Percentiles rank a stretch among this genome's conserved stretches.
These are phyloP conservation scores for Koerneria pararmatus DNA, from an alignment of 2,888 invertebrate genomes.

Conservation along the genomic window DNA sequence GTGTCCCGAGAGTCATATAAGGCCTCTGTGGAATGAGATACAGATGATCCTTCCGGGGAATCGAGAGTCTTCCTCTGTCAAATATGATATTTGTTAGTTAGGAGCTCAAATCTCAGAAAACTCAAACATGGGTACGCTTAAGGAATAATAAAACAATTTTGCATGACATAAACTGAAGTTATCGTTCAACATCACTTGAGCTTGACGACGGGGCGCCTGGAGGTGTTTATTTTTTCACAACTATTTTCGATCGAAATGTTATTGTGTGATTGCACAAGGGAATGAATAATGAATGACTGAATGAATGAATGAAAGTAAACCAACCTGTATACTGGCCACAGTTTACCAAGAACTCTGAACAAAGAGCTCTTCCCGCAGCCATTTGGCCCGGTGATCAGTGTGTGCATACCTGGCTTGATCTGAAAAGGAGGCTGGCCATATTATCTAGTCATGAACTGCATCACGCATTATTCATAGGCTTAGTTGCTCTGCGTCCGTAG, in stretches of 20 bases:
- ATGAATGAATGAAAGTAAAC: neutral
- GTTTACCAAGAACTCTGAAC: conserved; percentile 87
- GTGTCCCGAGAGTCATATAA: conserved; percentile 92
- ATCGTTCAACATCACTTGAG: no score
- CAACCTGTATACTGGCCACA: conserved; percentile 95
- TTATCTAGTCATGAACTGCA: no score
- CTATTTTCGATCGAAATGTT: no score
- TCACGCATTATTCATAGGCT: no score
- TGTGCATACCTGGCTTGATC: conserved; percentile 86
- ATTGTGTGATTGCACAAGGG: no score
- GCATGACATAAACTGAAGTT: no score
- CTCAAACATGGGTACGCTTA: neutral
- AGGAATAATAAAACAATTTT: no score
- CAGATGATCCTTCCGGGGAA: conserved; percentile 53
- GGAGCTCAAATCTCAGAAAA: neutral
- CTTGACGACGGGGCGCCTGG: no score
- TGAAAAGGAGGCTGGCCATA: conserved; percentile 48
- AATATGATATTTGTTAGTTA: neutral
- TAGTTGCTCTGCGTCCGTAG: no score
- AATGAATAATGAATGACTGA: no score
- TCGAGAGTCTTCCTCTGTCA: conserved; percentile 34
- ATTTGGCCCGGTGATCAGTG: conserved; percentile 95
- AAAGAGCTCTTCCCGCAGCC: conserved; percentile 96
- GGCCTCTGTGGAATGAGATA: conserved; percentile 71
- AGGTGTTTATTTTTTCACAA: no score